A percentile compares a stretch with the other conserved stretches of the same genome.
Conservation (phyloP, 2,113 vertebrate species). For the Malurus cyaneus region DNA sequence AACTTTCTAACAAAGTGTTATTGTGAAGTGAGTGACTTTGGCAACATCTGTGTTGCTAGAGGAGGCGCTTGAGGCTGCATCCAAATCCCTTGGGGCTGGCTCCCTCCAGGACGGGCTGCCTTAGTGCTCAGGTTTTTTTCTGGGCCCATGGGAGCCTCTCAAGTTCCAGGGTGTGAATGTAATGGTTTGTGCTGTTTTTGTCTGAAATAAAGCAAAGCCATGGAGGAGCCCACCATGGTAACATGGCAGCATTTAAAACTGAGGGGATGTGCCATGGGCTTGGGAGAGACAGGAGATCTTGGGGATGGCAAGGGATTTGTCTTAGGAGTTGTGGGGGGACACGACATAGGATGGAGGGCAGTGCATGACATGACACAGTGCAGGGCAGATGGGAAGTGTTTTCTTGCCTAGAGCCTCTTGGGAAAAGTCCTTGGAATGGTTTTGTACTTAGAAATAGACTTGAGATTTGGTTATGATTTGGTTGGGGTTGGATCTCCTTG, state of each 20-base stretch:
- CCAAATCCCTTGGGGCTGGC: not conserved
- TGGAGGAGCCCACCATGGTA: not conserved
- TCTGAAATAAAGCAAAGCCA: not conserved
- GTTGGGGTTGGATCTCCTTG: not conserved
- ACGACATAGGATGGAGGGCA: fast-evolving
- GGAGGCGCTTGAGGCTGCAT: not conserved
- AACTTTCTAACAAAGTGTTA: not conserved
- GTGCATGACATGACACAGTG: no score
- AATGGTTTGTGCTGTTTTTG: not conserved
- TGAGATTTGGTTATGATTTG: not conserved
- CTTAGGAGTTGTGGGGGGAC: not conserved
- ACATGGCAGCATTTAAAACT: fast-evolving
- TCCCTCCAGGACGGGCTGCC: not conserved
- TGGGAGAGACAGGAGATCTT: no score
- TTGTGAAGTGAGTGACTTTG: not conserved
- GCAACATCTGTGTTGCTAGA: not conserved
- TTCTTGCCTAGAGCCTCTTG: not conserved
- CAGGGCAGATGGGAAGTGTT: not conserved
- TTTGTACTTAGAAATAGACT: not conserved
- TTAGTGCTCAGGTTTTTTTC: not conserved
- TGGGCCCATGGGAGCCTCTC: not conserved
- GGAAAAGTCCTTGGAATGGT: not conserved
- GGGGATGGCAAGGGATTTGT: not conserved
- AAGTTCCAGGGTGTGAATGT: not conserved
- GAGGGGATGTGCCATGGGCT: fast-evolving